Percentiles rank a stretch among this genome's conserved stretches.
Evolutionary conservation across 1,140 invertebrate species (phyloP).

Genomic region (Oscheius sp.): DNA sequence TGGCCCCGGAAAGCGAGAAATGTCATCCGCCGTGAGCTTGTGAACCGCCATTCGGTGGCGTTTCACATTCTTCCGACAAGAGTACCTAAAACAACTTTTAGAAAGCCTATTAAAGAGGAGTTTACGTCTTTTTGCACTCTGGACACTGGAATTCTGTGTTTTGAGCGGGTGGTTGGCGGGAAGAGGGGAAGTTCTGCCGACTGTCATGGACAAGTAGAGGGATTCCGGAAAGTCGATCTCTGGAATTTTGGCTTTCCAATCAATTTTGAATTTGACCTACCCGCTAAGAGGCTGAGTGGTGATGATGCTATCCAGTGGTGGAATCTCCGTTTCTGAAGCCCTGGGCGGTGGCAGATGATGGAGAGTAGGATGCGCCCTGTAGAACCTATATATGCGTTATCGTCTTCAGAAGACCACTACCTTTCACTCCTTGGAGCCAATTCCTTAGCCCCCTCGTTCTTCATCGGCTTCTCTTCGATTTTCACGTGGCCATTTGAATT

Average conservation of each 20-base stretch:
- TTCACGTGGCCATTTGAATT: too few relatives aligned
- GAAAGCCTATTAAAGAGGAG: slow-evolving; percentile 14
- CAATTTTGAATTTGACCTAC: not conserved
- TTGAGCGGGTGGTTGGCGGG: not conserved
- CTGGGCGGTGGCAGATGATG: too few relatives aligned
- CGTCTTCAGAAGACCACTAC: too few relatives aligned
- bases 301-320: slow-evolving; percentile 11
- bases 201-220: not conserved
- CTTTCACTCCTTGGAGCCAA: too few relatives aligned
- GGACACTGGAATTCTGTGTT: slow-evolving; percentile 27
- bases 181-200: not conserved
- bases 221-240: not conserved
- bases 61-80: slow-evolving; percentile 54
- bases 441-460: too few relatives aligned
- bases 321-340: not conserved
- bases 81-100: slow-evolving; percentile 39
- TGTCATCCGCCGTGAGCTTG: slow-evolving; percentile 43
- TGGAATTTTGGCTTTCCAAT: not conserved
- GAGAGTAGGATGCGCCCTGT: too few relatives aligned
- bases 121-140: slow-evolving; percentile 44
- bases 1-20: not conserved
- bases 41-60: slow-evolving; percentile 49
- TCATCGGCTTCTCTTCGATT: too few relatives aligned
- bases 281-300: slow-evolving; percentile 6
- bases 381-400: too few relatives aligned